Conservation (phyloP, 1,140 invertebrate genomes). For the Meloidogyne floridensis region DNA sequence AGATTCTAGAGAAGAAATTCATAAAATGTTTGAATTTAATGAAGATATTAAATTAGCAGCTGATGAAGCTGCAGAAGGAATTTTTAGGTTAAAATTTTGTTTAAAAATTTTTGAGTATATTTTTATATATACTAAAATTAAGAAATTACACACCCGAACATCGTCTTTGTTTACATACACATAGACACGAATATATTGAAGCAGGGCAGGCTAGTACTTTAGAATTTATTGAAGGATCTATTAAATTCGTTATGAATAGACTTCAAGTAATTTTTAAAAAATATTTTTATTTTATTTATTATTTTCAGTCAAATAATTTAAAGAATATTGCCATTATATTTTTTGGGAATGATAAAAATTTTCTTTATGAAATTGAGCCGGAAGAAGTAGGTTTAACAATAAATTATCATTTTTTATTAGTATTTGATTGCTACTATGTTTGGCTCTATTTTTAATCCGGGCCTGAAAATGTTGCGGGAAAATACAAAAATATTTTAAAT, state of each 20-base stretch:
- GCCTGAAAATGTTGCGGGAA: too few relatives aligned
- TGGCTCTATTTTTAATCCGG: too few relatives aligned
- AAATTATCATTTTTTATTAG: too few relatives aligned
- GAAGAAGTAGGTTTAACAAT: background rate
- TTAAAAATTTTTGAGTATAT: too few relatives aligned
- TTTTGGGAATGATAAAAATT: background rate
- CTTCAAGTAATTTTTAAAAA: background rate
- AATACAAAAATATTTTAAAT: too few relatives aligned
- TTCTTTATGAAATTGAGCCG: background rate
- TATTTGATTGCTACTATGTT: too few relatives aligned
- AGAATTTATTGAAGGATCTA: background rate
- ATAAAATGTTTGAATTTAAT: background rate
- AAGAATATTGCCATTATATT: background rate
- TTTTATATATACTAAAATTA: background rate
- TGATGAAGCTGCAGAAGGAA: background rate
- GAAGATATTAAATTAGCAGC: background rate
- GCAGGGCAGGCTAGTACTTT: background rate
- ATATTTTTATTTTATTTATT: background rate
- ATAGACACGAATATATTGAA: background rate
- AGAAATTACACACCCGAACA: constrained; percentile 6
- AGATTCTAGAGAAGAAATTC: background rate
- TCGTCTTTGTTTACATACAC: constrained; percentile 2
- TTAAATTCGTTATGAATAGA: background rate
- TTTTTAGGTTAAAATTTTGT: background rate
- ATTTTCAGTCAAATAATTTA: background rate